Conservation (phyloP, 2,888 invertebrate genomes). For the Luperina testacea region DNA sequence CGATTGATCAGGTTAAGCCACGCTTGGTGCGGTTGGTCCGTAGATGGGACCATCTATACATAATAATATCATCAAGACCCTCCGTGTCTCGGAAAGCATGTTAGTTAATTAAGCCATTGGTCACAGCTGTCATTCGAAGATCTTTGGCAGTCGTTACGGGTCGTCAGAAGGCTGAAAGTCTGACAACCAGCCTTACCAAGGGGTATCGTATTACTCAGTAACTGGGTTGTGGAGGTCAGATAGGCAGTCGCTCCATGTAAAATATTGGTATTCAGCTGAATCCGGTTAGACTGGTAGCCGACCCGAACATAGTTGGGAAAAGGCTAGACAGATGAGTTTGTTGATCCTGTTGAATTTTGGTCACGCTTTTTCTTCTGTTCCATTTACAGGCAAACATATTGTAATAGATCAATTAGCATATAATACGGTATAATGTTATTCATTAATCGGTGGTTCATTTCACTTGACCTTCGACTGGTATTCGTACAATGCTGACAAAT, state of each 20-base stretch:
- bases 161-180: not conserved
- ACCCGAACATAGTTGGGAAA: not conserved
- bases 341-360: not conserved
- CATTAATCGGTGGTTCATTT: conserved; percentile 52
- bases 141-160: not conserved
- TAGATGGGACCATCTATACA: not conserved
- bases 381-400: conserved; percentile 7
- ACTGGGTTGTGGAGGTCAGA: not conserved
- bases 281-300: not conserved
- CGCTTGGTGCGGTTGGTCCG: no score
- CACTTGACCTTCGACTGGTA: conserved; percentile 51
- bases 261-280: not conserved
- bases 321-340: not conserved
- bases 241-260: not conserved
- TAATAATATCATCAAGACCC: not conserved
- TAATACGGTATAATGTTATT: conserved; percentile 43
- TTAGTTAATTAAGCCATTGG: no score
- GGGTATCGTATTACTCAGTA: no score
- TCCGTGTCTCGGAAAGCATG: no score
- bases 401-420: conserved; percentile 46
- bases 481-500: conserved; percentile 21
- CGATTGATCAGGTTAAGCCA: not conserved
- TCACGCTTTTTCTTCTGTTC: conserved; percentile 8
- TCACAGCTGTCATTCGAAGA: not conserved
- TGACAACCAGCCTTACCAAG: not conserved